A percentile compares a stretch with the other conserved stretches of the same genome.
phyloP scores from a whole-genome alignment of 2,888 invertebrate species.

The Coelogynopora nodosa region DNA sequence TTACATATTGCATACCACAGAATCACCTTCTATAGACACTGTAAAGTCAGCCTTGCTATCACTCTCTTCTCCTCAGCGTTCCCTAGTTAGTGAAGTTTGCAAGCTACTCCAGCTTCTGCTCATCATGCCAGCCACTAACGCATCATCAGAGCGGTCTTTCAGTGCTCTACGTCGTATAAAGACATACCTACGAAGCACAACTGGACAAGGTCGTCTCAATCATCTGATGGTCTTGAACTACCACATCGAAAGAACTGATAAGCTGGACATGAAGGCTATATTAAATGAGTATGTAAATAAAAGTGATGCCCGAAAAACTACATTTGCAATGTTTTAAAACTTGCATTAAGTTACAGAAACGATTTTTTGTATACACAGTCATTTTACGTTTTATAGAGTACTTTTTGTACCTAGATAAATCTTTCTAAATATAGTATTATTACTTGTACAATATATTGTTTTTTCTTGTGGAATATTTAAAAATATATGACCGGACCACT shows the following conservation, averaged over 20 bases:
- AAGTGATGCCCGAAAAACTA: neutral
- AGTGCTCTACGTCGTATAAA: neutral
- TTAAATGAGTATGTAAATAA: neutral
- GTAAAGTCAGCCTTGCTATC: neutral
- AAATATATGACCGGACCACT: conserved; percentile 22
- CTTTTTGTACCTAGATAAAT: neutral
- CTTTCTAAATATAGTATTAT: neutral
- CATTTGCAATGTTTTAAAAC: conserved; percentile 16
- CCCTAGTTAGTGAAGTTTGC: neutral
- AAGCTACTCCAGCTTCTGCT: neutral
- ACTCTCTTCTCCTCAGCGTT: neutral
- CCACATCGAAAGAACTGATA: neutral
- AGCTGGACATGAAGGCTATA: neutral
- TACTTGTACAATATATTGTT: neutral
- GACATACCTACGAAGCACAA: neutral
- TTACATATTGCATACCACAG: neutral
- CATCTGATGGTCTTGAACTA: neutral
- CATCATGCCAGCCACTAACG: neutral
- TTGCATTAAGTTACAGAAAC: neutral
- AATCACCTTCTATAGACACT: neutral
- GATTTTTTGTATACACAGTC: neutral
- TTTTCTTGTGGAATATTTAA: neutral
- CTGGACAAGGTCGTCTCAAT: neutral
- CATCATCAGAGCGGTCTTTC: neutral
- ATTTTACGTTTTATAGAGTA: neutral